These are phyloP conservation scores for Chorisops tibialis DNA, from an alignment of 2,888 invertebrate genomes.

Conservation along the genomic window DNA sequence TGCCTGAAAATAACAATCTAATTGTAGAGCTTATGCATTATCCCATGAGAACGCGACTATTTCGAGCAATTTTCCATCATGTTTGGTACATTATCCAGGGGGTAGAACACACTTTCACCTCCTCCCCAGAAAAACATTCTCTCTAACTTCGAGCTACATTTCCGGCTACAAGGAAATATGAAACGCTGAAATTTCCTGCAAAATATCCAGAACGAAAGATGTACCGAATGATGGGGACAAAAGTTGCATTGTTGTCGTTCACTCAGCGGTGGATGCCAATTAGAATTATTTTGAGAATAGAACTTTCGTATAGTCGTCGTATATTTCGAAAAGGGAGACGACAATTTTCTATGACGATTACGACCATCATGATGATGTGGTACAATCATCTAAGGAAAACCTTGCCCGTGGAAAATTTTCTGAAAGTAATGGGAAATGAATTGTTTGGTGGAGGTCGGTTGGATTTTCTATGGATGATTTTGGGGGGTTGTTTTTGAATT, in stretches of 20 bases:
- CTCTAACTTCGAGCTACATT: conserved; percentile 12
- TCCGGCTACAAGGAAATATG: conserved; percentile 22
- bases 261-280: conserved; percentile 19
- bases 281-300: conserved; percentile 22
- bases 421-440: conserved; percentile 18
- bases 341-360: too few relatives aligned
- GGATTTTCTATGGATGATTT: too few relatives aligned
- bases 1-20: conserved; percentile 18
- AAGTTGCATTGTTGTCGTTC: conserved; percentile 19
- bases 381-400: too few relatives aligned
- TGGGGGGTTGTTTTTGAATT: too few relatives aligned
- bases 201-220: too few relatives aligned
- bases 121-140: neutral
- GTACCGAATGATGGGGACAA: neutral
- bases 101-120: neutral
- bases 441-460: too few relatives aligned
- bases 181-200: neutral
- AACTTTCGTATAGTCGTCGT: conserved; percentile 5
- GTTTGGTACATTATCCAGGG: conserved; percentile 10
- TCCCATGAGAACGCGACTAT: conserved; percentile 23
- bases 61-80: conserved; percentile 28
- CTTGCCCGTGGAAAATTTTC: conserved; percentile 19
- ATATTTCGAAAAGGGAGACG: too few relatives aligned
- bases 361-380: too few relatives aligned
- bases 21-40: conserved; percentile 29